phyloP scores from a whole-genome alignment of 23 tunicate genomes.

The Trididemnum nubilum region DNA sequence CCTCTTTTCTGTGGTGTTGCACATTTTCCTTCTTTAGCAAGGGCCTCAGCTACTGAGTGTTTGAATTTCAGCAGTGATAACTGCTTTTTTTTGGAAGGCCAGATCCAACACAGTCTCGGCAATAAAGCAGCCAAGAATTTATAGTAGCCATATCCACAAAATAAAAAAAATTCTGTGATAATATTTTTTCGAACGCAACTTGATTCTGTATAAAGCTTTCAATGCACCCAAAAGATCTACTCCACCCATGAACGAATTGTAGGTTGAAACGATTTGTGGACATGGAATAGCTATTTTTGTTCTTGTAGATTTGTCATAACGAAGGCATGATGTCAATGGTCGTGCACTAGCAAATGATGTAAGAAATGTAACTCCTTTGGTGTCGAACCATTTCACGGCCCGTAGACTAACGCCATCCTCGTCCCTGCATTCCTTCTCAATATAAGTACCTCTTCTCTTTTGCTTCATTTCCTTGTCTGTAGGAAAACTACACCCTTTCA shows the following conservation, averaged over 20 bases:
- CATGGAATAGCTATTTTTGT: background rate
- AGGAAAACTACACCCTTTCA: background rate
- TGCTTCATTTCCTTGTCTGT: constrained; percentile 14
- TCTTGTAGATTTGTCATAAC: background rate
- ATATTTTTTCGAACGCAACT: constrained; percentile 8
- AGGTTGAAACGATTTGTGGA: background rate
- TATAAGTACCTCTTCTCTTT: constrained; percentile 4
- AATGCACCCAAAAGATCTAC: constrained; percentile 4
- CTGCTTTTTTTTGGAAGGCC: background rate
- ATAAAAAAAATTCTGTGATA: background rate
- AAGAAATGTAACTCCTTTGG: constrained; percentile 2
- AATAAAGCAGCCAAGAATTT: constrained; percentile 9
- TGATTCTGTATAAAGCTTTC: background rate
- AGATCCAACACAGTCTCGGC: background rate
- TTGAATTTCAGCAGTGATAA: background rate
- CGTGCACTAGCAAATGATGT: background rate
- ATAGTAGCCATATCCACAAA: background rate
- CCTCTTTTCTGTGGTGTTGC: background rate
- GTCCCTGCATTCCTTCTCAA: background rate
- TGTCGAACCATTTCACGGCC: background rate
- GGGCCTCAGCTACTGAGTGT: background rate
- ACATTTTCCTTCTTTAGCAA: background rate
- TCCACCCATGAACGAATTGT: too few species aligned
- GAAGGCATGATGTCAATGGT: background rate
- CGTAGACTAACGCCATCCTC: background rate